Evolutionary conservation across 2,888 invertebrate species (phyloP), one percentile per base, ranked within the genome.

Genomic region (Micropterix aruncella): DNA sequence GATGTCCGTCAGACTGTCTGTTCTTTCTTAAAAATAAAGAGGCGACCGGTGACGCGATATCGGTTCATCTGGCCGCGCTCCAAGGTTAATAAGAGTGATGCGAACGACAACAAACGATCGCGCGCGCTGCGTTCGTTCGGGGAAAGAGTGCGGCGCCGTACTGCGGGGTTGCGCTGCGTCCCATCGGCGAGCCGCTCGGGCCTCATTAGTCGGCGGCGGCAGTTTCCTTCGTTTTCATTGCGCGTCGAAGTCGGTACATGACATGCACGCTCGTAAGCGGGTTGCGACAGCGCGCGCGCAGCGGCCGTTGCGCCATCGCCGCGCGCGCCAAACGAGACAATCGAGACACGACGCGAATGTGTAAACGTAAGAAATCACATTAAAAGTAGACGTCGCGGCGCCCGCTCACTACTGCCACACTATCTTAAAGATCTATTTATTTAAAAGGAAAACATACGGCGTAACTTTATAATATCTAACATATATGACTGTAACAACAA

Each of bases 1-100:
- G 55, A 55, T 59, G 59, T 63, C 60, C 60, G 59, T 61, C 62
- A 62, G 60, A 58, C 55, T n/a, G n/a, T n/a, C n/a, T n/a, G n/a
- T n/a, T n/a, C n/a, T n/a, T n/a, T n/a, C n/a, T n/a, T n/a, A n/a
- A n/a, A n/a, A n/a, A n/a, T n/a, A n/a, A n/a, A n/a, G n/a, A n/a
- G n/a, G 12, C 27, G 27, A 27, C 5, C 12, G 5, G 27, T 7
- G 27, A 27, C 27, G 27, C 27, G 27, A 5, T 7, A 5, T 7
- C 40, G 27, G 9, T 42, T 44, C 40, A 45, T 46, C 38, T 46
- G 46, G 36, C 39, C 37, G 36, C 18, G 42, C 14, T 27, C 45
- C 12, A 45, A 27, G 37, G 37, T 44, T 38, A 48, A 48, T 41
- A 46, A 47, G 18, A 44, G 41, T 18, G 41, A 38, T 44, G 36